Evolutionary conservation across 2,888 invertebrate genomes (phyloP).

Genomic region (Molorchus minor): DNA sequence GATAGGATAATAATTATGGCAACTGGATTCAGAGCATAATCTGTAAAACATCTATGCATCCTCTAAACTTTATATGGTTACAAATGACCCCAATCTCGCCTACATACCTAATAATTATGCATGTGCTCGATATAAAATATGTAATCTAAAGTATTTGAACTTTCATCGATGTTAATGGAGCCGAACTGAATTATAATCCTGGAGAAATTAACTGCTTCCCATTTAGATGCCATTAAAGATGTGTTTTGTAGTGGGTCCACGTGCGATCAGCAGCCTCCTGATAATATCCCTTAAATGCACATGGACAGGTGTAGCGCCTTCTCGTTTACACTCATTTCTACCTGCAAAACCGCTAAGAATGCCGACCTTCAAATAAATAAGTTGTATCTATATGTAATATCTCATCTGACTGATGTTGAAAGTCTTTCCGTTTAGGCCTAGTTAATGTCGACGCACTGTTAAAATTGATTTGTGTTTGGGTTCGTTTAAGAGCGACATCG

Average conservation of each 20-base stretch:
- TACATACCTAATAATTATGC: too few species aligned
- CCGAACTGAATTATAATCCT: too few species aligned
- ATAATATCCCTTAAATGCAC: slow-evolving; percentile 25
- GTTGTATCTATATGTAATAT: slow-evolving; percentile 20
- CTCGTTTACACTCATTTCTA: slow-evolving; percentile 25
- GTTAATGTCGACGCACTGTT: slow-evolving; percentile 18
- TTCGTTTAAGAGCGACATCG: not conserved
- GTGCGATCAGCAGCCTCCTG: slow-evolving; percentile 17
- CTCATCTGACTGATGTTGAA: not conserved
- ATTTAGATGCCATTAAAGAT: not conserved
- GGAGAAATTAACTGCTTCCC: too few species aligned
- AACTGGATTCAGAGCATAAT: too few species aligned
- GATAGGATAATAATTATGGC: too few species aligned
- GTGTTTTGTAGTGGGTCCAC: slow-evolving; percentile 11
- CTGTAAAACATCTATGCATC: too few species aligned
- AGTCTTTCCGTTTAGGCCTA: slow-evolving; percentile 6
- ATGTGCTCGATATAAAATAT: too few species aligned
- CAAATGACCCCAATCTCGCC: too few species aligned
- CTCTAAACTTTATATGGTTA: too few species aligned
- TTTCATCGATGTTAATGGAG: too few species aligned
- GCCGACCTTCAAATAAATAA: slow-evolving; percentile 22
- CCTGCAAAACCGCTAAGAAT: slow-evolving; percentile 30
- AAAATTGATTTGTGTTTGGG: slow-evolving; percentile 22
- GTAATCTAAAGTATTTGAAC: too few species aligned
- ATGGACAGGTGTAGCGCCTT: slow-evolving; percentile 24